Evolutionary conservation across 1,140 invertebrate species (phyloP).

Genomic region (Drosophila ohnishii): DNA sequence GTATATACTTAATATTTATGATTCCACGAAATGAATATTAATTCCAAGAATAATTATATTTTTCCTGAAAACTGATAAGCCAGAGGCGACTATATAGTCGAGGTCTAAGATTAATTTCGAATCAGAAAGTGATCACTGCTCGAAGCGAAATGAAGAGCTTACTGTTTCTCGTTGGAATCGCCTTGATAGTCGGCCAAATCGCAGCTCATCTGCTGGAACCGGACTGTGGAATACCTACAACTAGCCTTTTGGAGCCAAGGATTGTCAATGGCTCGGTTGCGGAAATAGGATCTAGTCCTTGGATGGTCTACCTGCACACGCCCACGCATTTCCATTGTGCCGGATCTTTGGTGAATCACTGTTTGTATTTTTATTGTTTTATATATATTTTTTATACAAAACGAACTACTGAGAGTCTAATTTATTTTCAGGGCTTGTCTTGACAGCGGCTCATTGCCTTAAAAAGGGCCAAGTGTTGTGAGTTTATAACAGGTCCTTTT

Average conservation of each 20-base stretch:
- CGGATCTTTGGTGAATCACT: constrained; percentile 2
- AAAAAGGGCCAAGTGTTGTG: not conserved
- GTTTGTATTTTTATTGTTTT: not conserved
- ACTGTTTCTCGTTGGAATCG: not conserved
- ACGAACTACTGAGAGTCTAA: not conserved
- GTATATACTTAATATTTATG: no score
- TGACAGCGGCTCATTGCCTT: constrained; percentile 15
- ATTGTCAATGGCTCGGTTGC: not conserved
- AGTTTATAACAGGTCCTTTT: not conserved
- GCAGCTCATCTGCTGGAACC: not conserved
- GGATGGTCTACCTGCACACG: constrained; percentile 13
- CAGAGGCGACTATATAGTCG: not conserved
- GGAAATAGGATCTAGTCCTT: constrained; percentile 7
- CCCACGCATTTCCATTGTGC: not conserved
- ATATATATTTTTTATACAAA: not conserved
- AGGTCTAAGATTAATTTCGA: not conserved
- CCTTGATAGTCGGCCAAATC: not conserved
- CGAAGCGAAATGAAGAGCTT: not conserved
- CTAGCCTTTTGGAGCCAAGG: not conserved
- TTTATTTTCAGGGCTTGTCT: constrained; percentile 1
- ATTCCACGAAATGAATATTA: no score
- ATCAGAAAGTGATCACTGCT: not conserved
- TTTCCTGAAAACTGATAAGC: not conserved
- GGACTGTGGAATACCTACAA: not conserved
- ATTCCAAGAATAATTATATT: no score